These are phyloP conservation scores for Protomyctophum bolini DNA, from an alignment of 2,113 vertebrate genomes.

Conservation along the genomic window DNA sequence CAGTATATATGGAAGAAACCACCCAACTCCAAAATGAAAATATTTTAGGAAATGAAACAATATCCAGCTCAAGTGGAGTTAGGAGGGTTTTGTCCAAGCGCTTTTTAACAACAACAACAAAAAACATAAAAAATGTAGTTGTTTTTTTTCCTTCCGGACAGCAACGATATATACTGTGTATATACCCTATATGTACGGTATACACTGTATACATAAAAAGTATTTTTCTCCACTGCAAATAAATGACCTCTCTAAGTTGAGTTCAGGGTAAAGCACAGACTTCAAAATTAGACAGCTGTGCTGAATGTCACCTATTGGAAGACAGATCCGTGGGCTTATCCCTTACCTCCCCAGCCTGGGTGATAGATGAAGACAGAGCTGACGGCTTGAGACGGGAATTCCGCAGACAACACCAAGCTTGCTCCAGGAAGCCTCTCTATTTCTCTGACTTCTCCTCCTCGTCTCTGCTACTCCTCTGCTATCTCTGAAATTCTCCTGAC, in stretches of 20 bases:
- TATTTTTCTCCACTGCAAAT: neutral
- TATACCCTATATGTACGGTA: neutral
- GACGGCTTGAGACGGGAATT: slow-evolving; percentile 44
- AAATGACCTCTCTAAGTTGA: neutral
- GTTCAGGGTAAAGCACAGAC: slow-evolving; percentile 1
- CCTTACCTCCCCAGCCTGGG: slow-evolving; percentile 39
- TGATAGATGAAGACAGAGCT: slow-evolving; percentile 59
- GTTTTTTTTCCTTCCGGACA: neutral
- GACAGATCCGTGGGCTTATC: slow-evolving; percentile 21
- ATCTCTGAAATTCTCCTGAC: slow-evolving; percentile 71
- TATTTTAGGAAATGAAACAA: no score
- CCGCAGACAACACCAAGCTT: slow-evolving; percentile 38
- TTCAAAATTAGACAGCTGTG: slow-evolving; percentile 14
- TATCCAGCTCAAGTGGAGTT: no score
- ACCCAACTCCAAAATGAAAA: no score
- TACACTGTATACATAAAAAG: neutral
- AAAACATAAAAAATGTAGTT: neutral
- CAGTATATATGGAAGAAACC: no score
- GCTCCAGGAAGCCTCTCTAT: slow-evolving; percentile 53
- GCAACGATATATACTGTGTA: neutral
- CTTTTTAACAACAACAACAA: neutral
- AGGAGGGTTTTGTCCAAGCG: no score
- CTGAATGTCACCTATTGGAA: slow-evolving; percentile 33
- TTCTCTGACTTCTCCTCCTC: slow-evolving; percentile 54
- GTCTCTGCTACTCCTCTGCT: slow-evolving; percentile 58